These are phyloP conservation scores for Rhagoletis pomonella DNA, from an alignment of 1,140 invertebrate genomes.

Conservation along the genomic window DNA sequence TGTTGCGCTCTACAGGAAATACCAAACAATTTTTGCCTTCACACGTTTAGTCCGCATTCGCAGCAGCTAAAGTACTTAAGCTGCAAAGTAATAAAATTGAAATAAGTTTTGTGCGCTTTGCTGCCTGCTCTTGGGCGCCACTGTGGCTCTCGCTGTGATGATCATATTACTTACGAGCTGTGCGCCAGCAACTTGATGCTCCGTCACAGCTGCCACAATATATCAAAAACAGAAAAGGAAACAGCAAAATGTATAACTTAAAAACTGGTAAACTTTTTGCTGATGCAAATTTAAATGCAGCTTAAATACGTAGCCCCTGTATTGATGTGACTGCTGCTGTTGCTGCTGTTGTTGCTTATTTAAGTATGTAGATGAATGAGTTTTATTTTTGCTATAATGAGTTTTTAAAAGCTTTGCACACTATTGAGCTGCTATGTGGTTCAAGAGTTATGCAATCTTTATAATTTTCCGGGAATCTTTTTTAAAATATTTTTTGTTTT, in stretches of 20 bases:
- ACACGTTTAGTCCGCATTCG: no score
- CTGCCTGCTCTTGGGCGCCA: neutral
- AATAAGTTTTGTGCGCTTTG: neutral
- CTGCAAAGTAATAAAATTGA: neutral
- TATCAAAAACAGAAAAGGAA: neutral
- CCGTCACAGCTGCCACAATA: neutral
- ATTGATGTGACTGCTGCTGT: neutral
- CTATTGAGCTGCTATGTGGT: no score
- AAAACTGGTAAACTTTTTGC: neutral
- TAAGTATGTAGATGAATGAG: neutral
- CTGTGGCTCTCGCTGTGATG: neutral
- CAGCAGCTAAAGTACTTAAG: neutral
- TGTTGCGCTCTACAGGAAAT: no score
- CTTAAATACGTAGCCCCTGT: neutral
- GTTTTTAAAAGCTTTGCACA: neutral
- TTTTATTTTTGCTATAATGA: conserved; percentile 7
- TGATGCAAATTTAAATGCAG: conserved; percentile 10
- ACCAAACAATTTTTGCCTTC: no score
- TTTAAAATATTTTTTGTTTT: no score
- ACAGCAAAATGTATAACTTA: neutral
- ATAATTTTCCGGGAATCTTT: no score
- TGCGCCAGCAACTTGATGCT: neutral
- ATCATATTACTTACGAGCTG: neutral
- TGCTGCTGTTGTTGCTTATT: neutral
- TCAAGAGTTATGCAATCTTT: no score